Conservation (phyloP, 1,140 invertebrate species). For the Aphelinus certus region DNA sequence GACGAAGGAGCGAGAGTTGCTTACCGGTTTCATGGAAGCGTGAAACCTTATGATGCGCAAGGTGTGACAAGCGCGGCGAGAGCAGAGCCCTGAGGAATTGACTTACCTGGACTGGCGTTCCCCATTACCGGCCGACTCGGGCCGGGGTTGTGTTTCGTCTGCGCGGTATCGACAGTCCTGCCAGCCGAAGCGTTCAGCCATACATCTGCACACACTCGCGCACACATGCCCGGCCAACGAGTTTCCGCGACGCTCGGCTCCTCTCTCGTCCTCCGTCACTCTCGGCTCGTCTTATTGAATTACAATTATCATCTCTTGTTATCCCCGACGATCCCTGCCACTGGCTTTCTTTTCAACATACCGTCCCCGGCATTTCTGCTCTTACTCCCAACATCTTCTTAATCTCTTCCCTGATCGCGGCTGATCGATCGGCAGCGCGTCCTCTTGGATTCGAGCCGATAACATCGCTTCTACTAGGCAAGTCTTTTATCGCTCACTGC, state of each 20-base stretch:
- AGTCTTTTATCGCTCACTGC: background rate
- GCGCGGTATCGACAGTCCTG: slow-evolving; percentile 33
- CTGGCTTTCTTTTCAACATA: background rate
- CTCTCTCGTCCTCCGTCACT: slow-evolving; percentile 32
- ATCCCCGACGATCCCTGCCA: background rate
- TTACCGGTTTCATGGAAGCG: slow-evolving; percentile 48
- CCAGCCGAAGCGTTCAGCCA: slow-evolving; percentile 38
- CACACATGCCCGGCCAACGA: background rate
- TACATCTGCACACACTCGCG: slow-evolving; percentile 9
- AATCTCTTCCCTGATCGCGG: too few relatives aligned
- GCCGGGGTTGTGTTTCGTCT: slow-evolving; percentile 33
- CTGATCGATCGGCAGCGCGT: slow-evolving; percentile 10
- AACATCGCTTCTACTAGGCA: slow-evolving; percentile 15
- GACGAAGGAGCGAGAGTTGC: slow-evolving; percentile 24
- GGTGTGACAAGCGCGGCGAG: slow-evolving; percentile 44
- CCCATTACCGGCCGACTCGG: background rate
- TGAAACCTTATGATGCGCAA: slow-evolving; percentile 50
- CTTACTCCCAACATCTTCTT: background rate
- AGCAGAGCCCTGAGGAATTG: slow-evolving; percentile 41
- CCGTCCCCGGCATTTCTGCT: background rate
- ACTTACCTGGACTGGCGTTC: slow-evolving; percentile 36
- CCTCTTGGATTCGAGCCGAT: background rate
- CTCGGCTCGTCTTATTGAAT: slow-evolving; percentile 44
- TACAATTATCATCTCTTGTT: slow-evolving; percentile 43
- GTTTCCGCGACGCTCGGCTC: background rate